phyloP scores from a whole-genome alignment of 2,797 vertebrate genomes.

The Prunella strophiata region DNA sequence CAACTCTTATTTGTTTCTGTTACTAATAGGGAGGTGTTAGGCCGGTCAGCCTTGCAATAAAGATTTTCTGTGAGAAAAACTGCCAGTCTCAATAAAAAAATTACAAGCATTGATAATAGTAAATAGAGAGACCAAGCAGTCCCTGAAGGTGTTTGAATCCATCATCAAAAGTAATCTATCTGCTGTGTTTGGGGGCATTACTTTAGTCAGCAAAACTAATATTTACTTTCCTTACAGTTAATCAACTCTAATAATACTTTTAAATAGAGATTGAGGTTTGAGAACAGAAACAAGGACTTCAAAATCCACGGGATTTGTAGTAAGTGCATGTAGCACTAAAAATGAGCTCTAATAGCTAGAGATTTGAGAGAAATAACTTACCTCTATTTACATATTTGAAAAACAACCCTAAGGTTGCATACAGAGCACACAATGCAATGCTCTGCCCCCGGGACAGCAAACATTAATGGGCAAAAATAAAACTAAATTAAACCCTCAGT shows the following conservation, averaged over 20 bases:
- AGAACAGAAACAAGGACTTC: not conserved
- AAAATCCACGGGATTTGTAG: not conserved
- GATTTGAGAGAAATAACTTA: not conserved
- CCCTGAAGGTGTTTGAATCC: not conserved
- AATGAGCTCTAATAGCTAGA: not conserved
- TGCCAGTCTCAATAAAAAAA: slow-evolving; percentile 18
- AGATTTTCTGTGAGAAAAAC: slow-evolving; percentile 29
- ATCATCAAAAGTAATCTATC: not conserved
- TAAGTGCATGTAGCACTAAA: not conserved
- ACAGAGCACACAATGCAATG: not conserved
- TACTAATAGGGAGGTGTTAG: slow-evolving; percentile 37
- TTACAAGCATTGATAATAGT: not conserved
- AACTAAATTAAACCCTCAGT: not conserved
- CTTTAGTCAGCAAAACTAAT: not conserved
- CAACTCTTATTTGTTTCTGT: slow-evolving; percentile 63
- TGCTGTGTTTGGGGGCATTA: not conserved
- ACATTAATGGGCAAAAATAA: not conserved
- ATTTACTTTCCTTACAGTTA: not conserved
- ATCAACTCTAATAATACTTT: not conserved
- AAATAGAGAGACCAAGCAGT: not conserved
- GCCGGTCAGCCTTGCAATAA: not conserved
- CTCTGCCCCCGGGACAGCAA: not conserved
- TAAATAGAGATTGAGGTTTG: not conserved
- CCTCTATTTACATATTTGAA: not conserved
- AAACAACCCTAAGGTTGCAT: not conserved